Conservation (phyloP, 2,888 invertebrate genomes). For the Erebia ligea region DNA sequence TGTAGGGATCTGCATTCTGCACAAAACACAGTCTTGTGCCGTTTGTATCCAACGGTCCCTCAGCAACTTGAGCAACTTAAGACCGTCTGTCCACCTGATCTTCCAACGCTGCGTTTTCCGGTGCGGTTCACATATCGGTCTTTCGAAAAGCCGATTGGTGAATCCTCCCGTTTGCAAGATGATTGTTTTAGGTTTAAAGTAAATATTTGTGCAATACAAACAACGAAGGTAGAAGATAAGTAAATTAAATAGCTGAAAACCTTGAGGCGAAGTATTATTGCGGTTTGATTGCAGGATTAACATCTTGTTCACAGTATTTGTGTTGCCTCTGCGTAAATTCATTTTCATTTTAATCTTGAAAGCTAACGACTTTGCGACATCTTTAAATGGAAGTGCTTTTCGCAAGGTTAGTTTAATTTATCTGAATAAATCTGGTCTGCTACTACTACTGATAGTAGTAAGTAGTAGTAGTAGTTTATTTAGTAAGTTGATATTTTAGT, state of each 20-base stretch:
- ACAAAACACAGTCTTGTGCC: no score
- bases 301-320: background rate
- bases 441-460: no score
- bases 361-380: background rate
- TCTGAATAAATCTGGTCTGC: no score
- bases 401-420: background rate
- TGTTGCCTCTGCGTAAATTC: background rate
- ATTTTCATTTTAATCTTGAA: background rate
- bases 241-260: background rate
- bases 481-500: no score
- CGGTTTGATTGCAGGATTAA: slow-evolving; percentile 10
- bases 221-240: background rate
- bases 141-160: no score
- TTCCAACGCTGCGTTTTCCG: no score
- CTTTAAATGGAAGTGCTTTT: background rate
- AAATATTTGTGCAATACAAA: slow-evolving; percentile 3
- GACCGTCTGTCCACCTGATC: no score
- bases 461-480: no score
- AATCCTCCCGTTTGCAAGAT: background rate
- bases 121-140: no score
- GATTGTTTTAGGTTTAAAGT: background rate
- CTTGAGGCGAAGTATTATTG: background rate
- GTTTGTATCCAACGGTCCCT: no score
- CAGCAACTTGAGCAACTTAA: no score
- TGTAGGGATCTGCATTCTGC: no score